These are phyloP conservation scores for Melopsittacus undulatus DNA, from an alignment of 2,797 vertebrate species.

Conservation along the genomic window DNA sequence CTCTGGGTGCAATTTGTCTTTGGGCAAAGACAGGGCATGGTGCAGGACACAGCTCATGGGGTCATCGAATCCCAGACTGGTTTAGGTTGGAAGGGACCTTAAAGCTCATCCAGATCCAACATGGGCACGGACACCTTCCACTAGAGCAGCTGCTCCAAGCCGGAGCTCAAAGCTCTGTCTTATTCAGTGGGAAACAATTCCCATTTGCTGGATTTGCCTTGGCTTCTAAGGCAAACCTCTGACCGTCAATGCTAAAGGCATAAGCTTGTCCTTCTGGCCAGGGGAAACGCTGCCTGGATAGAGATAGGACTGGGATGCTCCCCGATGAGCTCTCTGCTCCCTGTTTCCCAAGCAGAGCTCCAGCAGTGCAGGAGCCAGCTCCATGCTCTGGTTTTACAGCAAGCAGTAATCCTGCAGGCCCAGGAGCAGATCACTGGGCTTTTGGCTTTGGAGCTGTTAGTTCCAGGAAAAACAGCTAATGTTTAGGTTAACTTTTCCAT, in stretches of 20 bases:
- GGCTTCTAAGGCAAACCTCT: neutral
- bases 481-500: conserved; percentile 60
- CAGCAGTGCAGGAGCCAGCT: neutral
- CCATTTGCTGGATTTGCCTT: neutral
- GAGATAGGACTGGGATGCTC: neutral
- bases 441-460: neutral
- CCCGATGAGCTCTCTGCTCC: neutral
- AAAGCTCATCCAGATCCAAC: neutral
- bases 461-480: conserved; percentile 50
- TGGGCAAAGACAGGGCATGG: neutral
- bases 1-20: neutral
- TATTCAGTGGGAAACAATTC: neutral
- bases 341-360: neutral
- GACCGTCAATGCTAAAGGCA: accelerated
- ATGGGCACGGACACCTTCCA: neutral
- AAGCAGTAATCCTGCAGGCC: neutral
- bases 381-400: neutral
- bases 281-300: neutral
- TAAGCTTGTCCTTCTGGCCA: neutral
- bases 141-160: neutral
- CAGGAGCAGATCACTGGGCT: neutral
- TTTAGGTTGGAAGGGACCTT: neutral
- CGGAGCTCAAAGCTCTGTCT: neutral
- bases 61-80: neutral
- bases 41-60: neutral